Percentiles rank a stretch among this genome's conserved stretches.
Conservation (phyloP, 1,140 invertebrate species). For the Teleogryllus occipitalis region DNA sequence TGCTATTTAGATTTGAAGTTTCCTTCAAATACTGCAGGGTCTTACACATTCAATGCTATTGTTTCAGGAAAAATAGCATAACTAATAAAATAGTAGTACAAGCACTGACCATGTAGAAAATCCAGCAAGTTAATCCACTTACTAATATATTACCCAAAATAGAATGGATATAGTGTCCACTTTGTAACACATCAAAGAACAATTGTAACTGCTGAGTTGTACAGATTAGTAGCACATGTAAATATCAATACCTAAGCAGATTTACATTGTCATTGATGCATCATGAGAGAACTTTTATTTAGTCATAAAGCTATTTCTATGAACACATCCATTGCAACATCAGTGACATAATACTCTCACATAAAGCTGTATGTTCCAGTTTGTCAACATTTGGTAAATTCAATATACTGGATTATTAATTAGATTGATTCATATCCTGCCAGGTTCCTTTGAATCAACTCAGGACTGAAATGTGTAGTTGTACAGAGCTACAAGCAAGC, state of each 20-base stretch:
- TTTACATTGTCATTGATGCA: not conserved
- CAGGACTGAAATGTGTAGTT: slow-evolving; percentile 17
- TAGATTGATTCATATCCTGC: not conserved
- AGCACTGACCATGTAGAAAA: not conserved
- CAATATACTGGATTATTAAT: not conserved
- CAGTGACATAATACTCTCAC: not conserved
- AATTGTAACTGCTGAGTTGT: not conserved
- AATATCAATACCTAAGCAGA: not conserved
- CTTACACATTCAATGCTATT: not conserved
- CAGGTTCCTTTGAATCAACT: not conserved
- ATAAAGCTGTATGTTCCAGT: not conserved
- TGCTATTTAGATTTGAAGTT: not conserved
- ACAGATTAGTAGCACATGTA: not conserved
- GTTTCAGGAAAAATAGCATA: not conserved
- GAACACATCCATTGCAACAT: slow-evolving; percentile 10
- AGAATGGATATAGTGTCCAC: slow-evolving; percentile 1
- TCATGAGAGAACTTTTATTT: not conserved
- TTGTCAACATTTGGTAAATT: slow-evolving; percentile 1
- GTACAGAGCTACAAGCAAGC: slow-evolving; percentile 15
- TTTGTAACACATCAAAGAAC: not conserved
- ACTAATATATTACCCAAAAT: not conserved
- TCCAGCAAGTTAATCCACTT: not conserved
- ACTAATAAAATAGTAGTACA: not conserved
- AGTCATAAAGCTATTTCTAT: slow-evolving; percentile 4
- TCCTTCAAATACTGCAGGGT: not conserved